Evolutionary conservation across 2,113 vertebrate species (phyloP).

Genomic region (Mustelus asterias): DNA sequence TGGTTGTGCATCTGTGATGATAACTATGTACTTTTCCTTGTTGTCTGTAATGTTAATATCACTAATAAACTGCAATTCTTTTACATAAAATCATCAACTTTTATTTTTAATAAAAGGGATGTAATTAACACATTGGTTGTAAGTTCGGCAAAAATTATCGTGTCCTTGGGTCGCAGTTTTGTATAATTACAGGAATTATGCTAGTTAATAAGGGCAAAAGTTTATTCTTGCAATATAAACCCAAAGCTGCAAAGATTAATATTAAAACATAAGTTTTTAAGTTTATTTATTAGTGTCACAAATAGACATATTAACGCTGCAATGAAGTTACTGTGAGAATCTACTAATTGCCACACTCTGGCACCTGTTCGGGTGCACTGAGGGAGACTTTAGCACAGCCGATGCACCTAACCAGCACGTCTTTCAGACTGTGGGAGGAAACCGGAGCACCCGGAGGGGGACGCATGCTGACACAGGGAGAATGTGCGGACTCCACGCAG

Average conservation of each 20-base stretch:
- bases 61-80: conserved; percentile 29
- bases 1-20: background rate
- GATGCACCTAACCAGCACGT: too few relatives aligned
- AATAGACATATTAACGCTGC: too few relatives aligned
- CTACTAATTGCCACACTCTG: too few relatives aligned
- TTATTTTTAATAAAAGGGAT: background rate
- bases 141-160: background rate
- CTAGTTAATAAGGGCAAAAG: background rate
- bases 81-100: conserved; percentile 8
- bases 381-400: too few relatives aligned
- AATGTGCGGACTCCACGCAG: too few relatives aligned
- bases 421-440: too few relatives aligned
- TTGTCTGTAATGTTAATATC: conserved; percentile 17
- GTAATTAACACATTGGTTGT: background rate
- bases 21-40: background rate
- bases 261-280: background rate
- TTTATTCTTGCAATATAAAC: background rate
- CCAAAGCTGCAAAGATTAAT: background rate
- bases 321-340: too few relatives aligned
- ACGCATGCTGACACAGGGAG: too few relatives aligned
- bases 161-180: background rate
- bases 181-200: background rate
- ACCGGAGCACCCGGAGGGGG: too few relatives aligned
- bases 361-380: too few relatives aligned
- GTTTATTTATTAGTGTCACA: too few relatives aligned